These are phyloP conservation scores for Rhinophrynus dorsalis DNA, from an alignment of 2,797 vertebrate genomes.

Conservation along the genomic window DNA sequence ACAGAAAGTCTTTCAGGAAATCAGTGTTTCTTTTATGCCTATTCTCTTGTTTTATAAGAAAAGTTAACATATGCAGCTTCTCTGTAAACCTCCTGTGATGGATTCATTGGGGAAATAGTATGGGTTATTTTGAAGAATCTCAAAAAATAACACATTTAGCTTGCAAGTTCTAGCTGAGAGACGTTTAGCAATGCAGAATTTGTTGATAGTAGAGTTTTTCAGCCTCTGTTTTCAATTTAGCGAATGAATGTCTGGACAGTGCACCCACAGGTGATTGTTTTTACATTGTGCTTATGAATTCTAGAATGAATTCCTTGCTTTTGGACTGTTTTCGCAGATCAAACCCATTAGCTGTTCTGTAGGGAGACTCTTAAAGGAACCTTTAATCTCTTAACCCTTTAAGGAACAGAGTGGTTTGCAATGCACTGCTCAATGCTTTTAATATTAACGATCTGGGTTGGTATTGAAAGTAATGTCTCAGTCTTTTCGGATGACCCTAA, in stretches of 20 bases:
- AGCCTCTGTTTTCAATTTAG: constrained; percentile 34
- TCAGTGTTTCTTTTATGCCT: constrained; percentile 17
- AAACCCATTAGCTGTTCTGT: neutral
- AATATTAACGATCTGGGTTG: no score
- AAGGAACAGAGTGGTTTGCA: no score
- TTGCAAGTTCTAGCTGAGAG: constrained; percentile 4
- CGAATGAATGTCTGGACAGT: constrained; percentile 4
- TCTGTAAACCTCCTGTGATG: constrained; percentile 9
- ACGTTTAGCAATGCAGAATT: constrained; percentile 29
- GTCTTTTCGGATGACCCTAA: no score
- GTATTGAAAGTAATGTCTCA: no score
- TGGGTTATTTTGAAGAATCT: constrained; percentile 18
- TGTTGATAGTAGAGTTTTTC: constrained; percentile 15
- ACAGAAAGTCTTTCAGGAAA: constrained; percentile 5
- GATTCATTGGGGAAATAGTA: constrained; percentile 20
- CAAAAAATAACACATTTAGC: constrained; percentile 17
- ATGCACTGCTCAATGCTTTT: no score
- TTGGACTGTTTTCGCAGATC: neutral
- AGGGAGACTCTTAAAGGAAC: no score
- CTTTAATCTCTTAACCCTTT: no score
- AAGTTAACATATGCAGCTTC: constrained; percentile 29
- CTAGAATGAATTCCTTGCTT: neutral
- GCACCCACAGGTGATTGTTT: neutral
- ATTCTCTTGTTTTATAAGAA: no score
- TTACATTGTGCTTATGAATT: neutral